Evolutionary conservation across 1,140 invertebrate genomes (phyloP).

Genomic region (Formica selysi): DNA sequence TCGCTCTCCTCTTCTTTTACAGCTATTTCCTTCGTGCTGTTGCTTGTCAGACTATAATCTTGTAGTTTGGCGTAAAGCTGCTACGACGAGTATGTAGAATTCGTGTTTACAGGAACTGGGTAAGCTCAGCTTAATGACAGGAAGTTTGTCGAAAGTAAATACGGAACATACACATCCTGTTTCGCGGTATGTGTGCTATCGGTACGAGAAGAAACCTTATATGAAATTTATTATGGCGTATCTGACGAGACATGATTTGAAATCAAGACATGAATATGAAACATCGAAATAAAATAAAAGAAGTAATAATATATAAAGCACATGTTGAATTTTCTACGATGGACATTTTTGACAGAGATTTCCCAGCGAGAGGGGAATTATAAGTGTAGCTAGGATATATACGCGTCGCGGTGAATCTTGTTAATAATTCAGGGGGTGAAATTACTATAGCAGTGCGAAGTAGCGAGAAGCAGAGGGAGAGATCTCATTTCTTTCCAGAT

Average conservation of each 20-base stretch:
- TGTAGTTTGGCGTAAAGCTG: slow-evolving; percentile 46
- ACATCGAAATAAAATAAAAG: neutral
- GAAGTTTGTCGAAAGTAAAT: slow-evolving; percentile 55
- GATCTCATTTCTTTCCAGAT: slow-evolving; percentile 4
- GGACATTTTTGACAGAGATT: slow-evolving; percentile 4
- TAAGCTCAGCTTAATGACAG: slow-evolving; percentile 44
- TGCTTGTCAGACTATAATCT: slow-evolving; percentile 37
- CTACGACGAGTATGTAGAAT: slow-evolving; percentile 40
- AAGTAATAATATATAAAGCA: neutral
- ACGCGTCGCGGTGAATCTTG: neutral
- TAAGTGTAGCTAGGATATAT: neutral
- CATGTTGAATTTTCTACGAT: neutral
- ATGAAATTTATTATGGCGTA: slow-evolving; percentile 28
- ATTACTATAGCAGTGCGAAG: neutral
- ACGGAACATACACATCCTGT: neutral
- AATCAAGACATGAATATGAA: neutral
- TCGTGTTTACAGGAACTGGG: slow-evolving; percentile 29
- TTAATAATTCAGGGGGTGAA: slow-evolving; percentile 15
- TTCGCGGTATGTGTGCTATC: neutral
- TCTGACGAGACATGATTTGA: neutral
- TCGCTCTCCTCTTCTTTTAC: neutral
- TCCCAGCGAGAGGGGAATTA: slow-evolving; percentile 9
- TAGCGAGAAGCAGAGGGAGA: neutral
- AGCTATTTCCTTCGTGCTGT: no score
- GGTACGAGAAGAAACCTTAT: neutral